Evolutionary conservation across 2,797 vertebrate species (phyloP), one percentile per base, ranked within the genome.

Genomic region (Geotrypetes seraphini): DNA sequence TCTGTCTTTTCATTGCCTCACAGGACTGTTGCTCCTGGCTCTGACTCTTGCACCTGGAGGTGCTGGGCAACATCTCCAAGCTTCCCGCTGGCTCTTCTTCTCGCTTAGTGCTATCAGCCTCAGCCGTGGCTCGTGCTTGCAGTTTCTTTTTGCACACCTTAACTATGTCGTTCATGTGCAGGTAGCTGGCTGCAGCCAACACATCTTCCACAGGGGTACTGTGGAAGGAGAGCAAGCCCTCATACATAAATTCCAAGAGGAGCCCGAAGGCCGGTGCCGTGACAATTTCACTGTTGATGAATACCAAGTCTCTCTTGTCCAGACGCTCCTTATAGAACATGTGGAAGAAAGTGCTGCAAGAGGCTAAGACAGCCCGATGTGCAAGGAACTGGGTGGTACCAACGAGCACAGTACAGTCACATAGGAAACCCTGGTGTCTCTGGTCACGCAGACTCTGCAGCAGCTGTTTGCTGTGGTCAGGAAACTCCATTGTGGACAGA

Each of bases 111-210:
- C 93, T 97, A 63, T 96, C 93, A 0, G 93, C 92, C 47, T 97
- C 92, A 1, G 92, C 76, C 31, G 84, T 47, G 1, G 79, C 87
- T 18, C 90, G 79, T n/a, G 85, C 83, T 49, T 92, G 89, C 22
- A 96, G 70, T 11, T 87, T 70, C 31, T 71, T 86, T 69, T 96
- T 97, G 45, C 94, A 97, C 17, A 96, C 89, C 48, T 90, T 86
- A 10, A 97, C 93, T 11, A 97, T 87, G 42, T 96, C 91, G 8
- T 97, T 93, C 91, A 97, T 96, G 65, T 97, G 94, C 47, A 97
- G 71, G 66, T 96, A 97, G 37, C 92, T 96, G 18, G 94, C 94
- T 1, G 94, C 93, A 0, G 94, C 92, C 35, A 97, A 62, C 17
- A 97, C 70, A 11, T 97, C 94, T 51, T 97, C 93, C 7, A 91